A percentile compares a stretch with the other conserved stretches of the same genome.
Conservation (phyloP, 2,113 vertebrate genomes). For the Rutilus rutilus region DNA sequence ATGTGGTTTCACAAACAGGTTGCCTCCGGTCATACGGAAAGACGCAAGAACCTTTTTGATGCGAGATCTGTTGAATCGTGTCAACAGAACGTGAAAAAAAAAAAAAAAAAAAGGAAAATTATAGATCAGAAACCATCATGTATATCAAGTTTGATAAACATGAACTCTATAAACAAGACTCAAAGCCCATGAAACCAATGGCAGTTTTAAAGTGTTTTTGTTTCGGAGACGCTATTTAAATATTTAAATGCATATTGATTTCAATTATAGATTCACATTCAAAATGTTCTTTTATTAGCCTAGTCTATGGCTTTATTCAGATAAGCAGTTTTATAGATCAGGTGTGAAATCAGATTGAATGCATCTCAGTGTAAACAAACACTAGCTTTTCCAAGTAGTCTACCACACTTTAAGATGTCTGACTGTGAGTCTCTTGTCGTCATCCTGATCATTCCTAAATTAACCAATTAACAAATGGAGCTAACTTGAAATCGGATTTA, state of each 20-base stretch:
- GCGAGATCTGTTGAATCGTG: conserved; percentile 35
- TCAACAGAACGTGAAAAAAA: conserved; percentile 67
- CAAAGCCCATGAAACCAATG: conserved; percentile 47
- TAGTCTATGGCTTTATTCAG: conserved; percentile 5
- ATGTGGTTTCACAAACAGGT: background rate
- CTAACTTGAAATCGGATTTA: background rate
- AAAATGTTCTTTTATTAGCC: background rate
- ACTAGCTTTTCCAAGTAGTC: background rate
- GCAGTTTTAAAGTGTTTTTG: conserved; percentile 47
- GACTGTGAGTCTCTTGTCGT: background rate
- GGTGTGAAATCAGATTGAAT: background rate
- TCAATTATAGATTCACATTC: background rate
- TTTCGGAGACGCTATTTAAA: conserved; percentile 23
- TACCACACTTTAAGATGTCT: background rate
- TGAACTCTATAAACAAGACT: conserved; percentile 32
- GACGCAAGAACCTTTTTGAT: background rate
- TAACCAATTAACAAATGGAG: background rate
- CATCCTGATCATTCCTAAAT: background rate
- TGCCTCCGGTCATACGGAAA: background rate
- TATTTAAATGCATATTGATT: conserved; percentile 20
- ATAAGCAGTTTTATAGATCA: background rate
- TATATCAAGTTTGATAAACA: conserved; percentile 37
- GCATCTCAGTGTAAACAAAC: background rate
- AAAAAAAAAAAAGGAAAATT: background rate
- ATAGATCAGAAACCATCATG: conserved; percentile 53